Conservation (phyloP, 2,113 vertebrate species). For the Rhipidura dahli region DNA sequence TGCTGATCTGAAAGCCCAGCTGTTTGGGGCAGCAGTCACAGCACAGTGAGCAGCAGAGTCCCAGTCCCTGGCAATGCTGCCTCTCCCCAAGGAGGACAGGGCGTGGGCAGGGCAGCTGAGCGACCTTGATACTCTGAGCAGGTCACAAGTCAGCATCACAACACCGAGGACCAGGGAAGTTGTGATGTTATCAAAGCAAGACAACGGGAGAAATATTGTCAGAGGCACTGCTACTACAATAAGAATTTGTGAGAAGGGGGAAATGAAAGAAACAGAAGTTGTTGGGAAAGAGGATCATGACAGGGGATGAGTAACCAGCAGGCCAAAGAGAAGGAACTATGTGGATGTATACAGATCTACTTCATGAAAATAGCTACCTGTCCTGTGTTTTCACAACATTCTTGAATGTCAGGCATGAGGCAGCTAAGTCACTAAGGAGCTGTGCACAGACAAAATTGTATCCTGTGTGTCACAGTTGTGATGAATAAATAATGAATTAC, state of each 20-base stretch:
- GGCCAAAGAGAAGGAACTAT: background rate
- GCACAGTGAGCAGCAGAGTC: background rate
- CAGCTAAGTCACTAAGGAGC: background rate
- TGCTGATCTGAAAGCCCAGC: background rate
- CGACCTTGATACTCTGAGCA: constrained; percentile 12
- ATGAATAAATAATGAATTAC: background rate
- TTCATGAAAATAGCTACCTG: background rate
- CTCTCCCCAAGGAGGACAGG: background rate
- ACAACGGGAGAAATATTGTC: background rate
- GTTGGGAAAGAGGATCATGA: background rate
- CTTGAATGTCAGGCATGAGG: background rate
- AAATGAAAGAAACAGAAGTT: background rate
- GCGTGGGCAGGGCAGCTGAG: background rate
- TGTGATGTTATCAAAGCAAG: background rate
- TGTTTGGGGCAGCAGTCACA: constrained; percentile 6
- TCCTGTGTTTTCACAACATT: background rate
- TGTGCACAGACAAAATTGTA: background rate
- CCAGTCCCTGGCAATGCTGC: background rate
- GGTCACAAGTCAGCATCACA: background rate
- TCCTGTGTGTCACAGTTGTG: background rate
- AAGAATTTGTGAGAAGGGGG: background rate
- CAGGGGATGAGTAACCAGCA: background rate
- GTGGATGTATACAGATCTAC: background rate
- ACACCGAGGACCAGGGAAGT: background rate
- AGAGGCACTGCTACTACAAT: background rate